Conservation (phyloP, 2,797 vertebrate species). For the Alca torda region DNA sequence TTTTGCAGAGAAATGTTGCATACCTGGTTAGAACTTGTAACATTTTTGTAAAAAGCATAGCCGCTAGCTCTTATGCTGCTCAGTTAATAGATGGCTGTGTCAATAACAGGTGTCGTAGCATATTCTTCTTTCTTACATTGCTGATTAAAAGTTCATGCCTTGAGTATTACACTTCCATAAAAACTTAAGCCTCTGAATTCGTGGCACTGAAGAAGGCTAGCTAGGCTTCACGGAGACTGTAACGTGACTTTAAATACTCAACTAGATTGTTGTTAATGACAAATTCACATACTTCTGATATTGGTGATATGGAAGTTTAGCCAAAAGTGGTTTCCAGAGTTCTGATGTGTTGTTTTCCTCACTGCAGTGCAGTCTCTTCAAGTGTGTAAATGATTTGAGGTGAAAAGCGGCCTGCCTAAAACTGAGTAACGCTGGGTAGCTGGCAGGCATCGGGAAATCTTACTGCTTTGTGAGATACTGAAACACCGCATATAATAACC, state of each 20-base stretch:
- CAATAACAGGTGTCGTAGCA: not conserved
- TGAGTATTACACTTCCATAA: not conserved
- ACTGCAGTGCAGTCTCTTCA: not conserved
- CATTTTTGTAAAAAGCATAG: not conserved
- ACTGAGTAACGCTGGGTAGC: not conserved
- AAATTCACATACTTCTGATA: not conserved
- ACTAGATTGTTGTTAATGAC: not conserved
- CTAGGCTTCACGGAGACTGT: not conserved
- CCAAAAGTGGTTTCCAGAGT: not conserved
- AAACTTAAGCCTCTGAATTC: not conserved
- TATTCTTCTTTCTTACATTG: not conserved
- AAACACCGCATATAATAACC: not conserved
- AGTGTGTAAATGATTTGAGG: not conserved
- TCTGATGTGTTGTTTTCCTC: not conserved
- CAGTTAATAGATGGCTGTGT: not conserved
- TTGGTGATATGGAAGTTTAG: not conserved
- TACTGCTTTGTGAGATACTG: not conserved
- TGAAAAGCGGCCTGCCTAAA: not conserved
- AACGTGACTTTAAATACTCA: not conserved
- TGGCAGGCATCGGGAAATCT: not conserved
- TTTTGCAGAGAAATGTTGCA: not conserved
- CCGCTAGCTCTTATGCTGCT: not conserved
- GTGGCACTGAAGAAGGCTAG: not conserved
- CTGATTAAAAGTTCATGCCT: not conserved
- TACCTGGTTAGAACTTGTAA: not conserved